Evolutionary conservation across 2,113 vertebrate species (phyloP), one percentile per base, ranked within the genome.

Genomic region (Poeciliopsis turrubarensis): DNA sequence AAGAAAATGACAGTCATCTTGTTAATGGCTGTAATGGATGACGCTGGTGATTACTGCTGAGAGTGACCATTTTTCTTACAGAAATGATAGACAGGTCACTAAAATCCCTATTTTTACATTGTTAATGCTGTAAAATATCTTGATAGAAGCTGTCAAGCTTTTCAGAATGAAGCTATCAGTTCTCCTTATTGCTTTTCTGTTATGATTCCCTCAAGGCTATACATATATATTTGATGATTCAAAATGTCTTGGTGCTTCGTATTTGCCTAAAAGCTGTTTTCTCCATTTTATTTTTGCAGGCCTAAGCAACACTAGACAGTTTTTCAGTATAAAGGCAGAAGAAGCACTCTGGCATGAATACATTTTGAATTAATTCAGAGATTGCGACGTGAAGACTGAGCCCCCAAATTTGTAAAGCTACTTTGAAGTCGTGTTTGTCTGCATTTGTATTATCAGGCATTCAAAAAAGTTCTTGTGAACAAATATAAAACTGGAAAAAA

Each of bases 201-300:
- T 83, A 79, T 88, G 63, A 47, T 84, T 87, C 31, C 66, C 81
- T 83, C 37, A 37, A 78, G 84, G 79, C 79, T 57, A 65, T 27
- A 60, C 82, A 85, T 66, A 80, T 82, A 84, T 86, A 70, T 74
- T 54, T 78, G 68, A 74, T 84, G 73, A 88, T 86, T 79, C 83
- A 47, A 3, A 41, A 62, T 79, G 34, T 72, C 70, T 87, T 79
- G 84, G 31, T 78, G 86, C 32, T 74, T 57, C 68, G 41, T 22
- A 44, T 90, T 87, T 87, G 41, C 61, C 67, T 37, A 0, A 85
- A 80, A 72, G 81, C 47, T 44, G 65, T 79, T 69, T 67, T 26
- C 15, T 32, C 61, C 63, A 72, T 22, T 68, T 41, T 37, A 37
- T 12, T 67, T 47, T 60, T 47, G 61, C 22, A 1, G 67, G 80